Evolutionary conservation across 1,140 invertebrate genomes (phyloP), one percentile per base, ranked within the genome.

Genomic region (Popillia japonica): DNA sequence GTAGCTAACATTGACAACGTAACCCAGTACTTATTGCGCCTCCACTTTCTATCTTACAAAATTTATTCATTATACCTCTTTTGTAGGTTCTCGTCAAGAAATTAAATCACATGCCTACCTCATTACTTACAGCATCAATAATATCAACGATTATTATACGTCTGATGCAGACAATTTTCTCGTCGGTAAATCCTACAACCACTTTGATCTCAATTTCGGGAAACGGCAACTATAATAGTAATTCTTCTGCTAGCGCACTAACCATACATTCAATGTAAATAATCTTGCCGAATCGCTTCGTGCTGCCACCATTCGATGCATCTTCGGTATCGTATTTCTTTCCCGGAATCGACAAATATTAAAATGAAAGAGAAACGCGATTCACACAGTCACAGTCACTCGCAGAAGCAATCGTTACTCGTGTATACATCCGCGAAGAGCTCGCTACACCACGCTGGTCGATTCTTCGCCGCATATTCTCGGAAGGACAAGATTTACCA

Each of bases 341-440:
- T 55, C 48, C 48, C 48, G 14, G 48, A 55, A 55, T 55, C 48
- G 48, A 55, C 48, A 17, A 55, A 55, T 55, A 55, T 55, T 55
- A 55, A 55, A n/a, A 17, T 14, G 17, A 55, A 55, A 55, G 17
- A 17, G 14, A 55, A 34, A 34, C 2, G 48, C 48, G 48, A 55
- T 55, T 55, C 48, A 55, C 48, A 17, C 48, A n/a, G 48, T 14
- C n/a, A 17, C 14, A 17, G 48, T 17, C 48, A 17, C 14, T 44
- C 27, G 27, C 27, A 34, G 27, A 34, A 34, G 27, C 27, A 34
- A 34, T 34, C 27, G 27, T 34, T 34, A 34, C 27, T 44, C 42
- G 42, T 2, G 14, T 14, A 44, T 44, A 34, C 27, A 44, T 44
- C 42, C 9, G 48, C 48, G 48, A 55, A 55, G 11, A 55, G 48